phyloP scores from a whole-genome alignment of 53 echinoderm and acorn worm genomes.

The Apostichopus leukothele region DNA sequence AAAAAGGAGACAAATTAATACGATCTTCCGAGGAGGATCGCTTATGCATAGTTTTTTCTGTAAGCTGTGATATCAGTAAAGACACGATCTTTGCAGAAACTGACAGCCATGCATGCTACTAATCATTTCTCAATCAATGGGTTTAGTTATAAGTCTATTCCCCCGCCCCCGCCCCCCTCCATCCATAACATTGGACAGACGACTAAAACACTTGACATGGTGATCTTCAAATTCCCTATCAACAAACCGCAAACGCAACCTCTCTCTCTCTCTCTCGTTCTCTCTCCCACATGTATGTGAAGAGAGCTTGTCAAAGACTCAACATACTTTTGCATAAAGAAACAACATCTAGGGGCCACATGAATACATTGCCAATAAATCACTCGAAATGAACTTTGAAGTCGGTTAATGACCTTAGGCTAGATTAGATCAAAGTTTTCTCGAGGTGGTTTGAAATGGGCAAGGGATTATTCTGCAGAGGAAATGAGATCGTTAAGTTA shows the following conservation, averaged over 20 bases:
- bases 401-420: slow-evolving; percentile 26
- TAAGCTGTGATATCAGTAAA: too few relatives aligned
- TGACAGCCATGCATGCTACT: background rate
- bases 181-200: background rate
- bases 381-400: slow-evolving; percentile 32
- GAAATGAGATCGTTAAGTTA: background rate
- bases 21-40: too few relatives aligned
- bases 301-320: background rate
- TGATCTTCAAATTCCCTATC: slow-evolving; percentile 1
- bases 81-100: too few relatives aligned
- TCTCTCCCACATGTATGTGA: background rate
- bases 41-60: too few relatives aligned
- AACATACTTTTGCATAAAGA: background rate
- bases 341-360: slow-evolving; percentile 25
- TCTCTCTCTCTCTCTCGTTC: background rate
- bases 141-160: background rate
- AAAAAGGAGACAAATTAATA: too few relatives aligned
- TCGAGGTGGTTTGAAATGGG: background rate
- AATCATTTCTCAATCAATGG: background rate
- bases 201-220: background rate
- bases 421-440: background rate
- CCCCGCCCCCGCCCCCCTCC: background rate
- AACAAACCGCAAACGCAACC: background rate
- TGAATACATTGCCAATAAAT: background rate
- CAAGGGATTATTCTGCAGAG: background rate